Conservation (phyloP, 2,113 vertebrate genomes). For the Phoenicopterus ruber region DNA sequence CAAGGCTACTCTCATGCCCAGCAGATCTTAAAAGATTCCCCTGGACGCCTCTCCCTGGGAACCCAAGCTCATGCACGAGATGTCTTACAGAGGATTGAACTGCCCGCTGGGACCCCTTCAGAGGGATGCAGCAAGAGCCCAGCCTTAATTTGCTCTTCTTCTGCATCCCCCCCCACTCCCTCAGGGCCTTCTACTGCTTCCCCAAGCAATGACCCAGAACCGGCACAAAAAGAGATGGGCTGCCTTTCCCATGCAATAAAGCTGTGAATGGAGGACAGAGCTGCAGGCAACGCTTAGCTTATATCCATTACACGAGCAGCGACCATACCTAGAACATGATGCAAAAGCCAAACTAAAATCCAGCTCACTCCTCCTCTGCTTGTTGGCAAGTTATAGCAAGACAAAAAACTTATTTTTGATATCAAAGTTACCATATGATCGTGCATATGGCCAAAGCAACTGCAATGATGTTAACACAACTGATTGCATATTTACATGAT, state of each 20-base stretch:
- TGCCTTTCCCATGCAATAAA: neutral
- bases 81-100: neutral
- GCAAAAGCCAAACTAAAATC: neutral
- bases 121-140: neutral
- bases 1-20: neutral
- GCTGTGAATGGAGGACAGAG: neutral
- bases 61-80: accelerated
- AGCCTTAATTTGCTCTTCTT: neutral
- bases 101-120: neutral
- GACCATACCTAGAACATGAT: neutral
- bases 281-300: neutral
- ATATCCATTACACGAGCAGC: neutral
- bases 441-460: neutral
- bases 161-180: neutral
- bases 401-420: neutral
- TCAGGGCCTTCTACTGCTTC: neutral
- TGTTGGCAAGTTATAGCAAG: neutral
- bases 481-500: neutral
- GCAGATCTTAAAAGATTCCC: neutral
- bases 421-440: neutral
- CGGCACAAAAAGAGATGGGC: neutral
- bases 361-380: neutral
- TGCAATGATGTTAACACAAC: neutral
- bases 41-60: neutral
- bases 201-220: neutral